These are phyloP conservation scores for Bufo bufo DNA, from an alignment of 2,113 vertebrate genomes.

Conservation along the genomic window DNA sequence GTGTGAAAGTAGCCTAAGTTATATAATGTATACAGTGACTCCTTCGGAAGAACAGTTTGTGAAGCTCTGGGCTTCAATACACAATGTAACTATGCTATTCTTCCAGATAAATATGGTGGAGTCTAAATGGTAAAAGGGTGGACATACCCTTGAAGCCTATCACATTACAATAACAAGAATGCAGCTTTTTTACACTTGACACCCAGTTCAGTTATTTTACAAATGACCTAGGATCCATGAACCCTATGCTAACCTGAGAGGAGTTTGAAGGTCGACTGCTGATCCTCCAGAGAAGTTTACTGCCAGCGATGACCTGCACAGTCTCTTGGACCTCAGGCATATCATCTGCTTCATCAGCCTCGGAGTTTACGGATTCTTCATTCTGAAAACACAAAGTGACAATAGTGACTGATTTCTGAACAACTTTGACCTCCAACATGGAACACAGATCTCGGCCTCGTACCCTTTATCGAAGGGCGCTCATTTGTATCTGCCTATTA, in stretches of 20 bases:
- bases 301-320: conserved; percentile 89
- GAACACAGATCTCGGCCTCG: neutral
- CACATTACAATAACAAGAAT: too few relatives aligned
- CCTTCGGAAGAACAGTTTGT: too few relatives aligned
- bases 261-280: conserved; percentile 87
- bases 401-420: neutral
- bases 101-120: too few relatives aligned
- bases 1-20: too few relatives aligned
- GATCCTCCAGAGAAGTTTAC: conserved; percentile 95
- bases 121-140: too few relatives aligned
- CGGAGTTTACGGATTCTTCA: conserved; percentile 72
- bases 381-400: conserved; percentile 64
- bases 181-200: too few relatives aligned
- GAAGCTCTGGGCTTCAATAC: too few relatives aligned
- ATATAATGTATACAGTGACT: too few relatives aligned
- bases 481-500: too few relatives aligned
- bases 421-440: neutral
- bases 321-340: conserved; percentile 92
- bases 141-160: too few relatives aligned
- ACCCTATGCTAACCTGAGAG: conserved; percentile 73
- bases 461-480: neutral
- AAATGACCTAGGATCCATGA: neutral
- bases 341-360: conserved; percentile 83
- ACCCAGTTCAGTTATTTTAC: neutral
- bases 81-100: too few relatives aligned